Conservation (phyloP, 2,888 invertebrate genomes). For the Metopia argyrocephala region DNA sequence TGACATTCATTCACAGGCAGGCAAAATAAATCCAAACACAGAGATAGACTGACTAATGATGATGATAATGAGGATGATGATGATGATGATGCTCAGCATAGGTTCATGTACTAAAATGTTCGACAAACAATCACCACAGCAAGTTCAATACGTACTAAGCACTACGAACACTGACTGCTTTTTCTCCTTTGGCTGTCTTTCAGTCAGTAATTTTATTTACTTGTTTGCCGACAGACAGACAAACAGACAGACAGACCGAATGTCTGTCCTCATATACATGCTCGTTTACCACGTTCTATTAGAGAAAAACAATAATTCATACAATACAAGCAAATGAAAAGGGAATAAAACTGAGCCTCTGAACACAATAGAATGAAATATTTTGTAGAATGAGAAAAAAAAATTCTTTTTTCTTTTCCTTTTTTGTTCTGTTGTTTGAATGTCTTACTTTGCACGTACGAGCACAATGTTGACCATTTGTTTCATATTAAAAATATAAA, state of each 20-base stretch:
- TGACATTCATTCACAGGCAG: not conserved
- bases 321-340: not conserved
- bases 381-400: not conserved
- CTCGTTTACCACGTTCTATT: not conserved
- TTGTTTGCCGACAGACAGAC: not conserved
- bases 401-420: not conserved
- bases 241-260: not conserved
- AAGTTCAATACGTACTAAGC: not conserved
- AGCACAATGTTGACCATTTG: slow-evolving; percentile 40
- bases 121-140: not conserved
- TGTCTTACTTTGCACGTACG: slow-evolving; percentile 46
- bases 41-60: not conserved
- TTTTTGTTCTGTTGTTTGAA: not conserved
- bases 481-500: slow-evolving; percentile 25
- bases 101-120: not conserved
- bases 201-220: not conserved
- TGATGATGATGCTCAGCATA: not conserved
- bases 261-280: not conserved
- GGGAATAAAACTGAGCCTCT: not conserved
- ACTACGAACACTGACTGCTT: not conserved
- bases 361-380: not conserved
- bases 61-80: too few relatives aligned
- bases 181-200: not conserved
- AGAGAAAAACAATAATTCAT: slow-evolving; percentile 17
- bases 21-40: too few relatives aligned